Conservation (phyloP, 2,888 invertebrate genomes). For the Leptinotarsa haldemani region DNA sequence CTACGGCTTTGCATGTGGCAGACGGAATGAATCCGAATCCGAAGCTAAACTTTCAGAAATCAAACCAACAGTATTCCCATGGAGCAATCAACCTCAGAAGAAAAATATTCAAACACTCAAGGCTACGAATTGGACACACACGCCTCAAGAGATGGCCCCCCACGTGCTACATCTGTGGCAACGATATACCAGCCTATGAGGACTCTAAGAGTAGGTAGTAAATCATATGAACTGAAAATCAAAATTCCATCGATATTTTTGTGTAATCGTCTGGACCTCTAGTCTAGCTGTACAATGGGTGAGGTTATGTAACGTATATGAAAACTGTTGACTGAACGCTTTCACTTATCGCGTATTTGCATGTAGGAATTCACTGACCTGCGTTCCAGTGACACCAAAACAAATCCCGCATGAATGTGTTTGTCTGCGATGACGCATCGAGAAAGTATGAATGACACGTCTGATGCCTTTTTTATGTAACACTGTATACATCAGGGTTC, state of each 20-base stretch:
- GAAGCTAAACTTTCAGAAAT: too few species aligned
- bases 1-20: too few species aligned
- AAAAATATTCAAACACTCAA: too few species aligned
- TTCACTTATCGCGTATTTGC: constrained; percentile 27
- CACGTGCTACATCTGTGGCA: too few species aligned
- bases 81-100: too few species aligned
- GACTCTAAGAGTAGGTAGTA: too few species aligned
- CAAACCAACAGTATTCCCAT: too few species aligned
- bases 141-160: too few species aligned
- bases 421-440: background rate
- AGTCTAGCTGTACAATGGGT: background rate
- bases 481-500: background rate
- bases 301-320: background rate
- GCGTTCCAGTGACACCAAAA: constrained; percentile 22
- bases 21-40: too few species aligned
- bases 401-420: constrained; percentile 1
- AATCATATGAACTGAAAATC: too few species aligned
- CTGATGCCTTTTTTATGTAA: background rate
- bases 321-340: background rate
- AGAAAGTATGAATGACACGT: constrained; percentile 4
- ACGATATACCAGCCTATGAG: too few species aligned
- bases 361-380: constrained; percentile 29
- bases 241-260: background rate
- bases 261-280: background rate
- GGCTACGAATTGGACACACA: too few species aligned